These are phyloP conservation scores for Myripristis murdjan DNA, from an alignment of 2,797 vertebrate species.

Conservation along the genomic window DNA sequence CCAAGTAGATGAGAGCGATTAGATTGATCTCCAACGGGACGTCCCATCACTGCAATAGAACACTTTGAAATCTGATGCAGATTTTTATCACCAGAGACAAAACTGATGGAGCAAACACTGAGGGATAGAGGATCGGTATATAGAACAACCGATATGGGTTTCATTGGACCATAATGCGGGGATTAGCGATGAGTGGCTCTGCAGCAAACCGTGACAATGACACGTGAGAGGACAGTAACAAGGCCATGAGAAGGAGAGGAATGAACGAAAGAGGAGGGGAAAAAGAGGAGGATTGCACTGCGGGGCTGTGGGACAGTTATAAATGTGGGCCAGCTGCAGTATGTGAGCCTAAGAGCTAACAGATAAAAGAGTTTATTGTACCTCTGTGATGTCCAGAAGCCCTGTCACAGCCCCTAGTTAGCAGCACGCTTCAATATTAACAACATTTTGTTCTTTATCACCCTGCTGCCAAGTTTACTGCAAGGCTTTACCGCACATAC, in stretches of 20 bases:
- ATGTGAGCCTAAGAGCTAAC: conserved; percentile 10
- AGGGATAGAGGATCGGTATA: conserved; percentile 31
- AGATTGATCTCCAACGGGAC: conserved; percentile 9
- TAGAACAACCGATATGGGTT: conserved; percentile 16
- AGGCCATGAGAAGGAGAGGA: conserved; percentile 5
- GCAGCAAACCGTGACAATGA: conserved; percentile 2
- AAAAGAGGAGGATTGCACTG: neutral
- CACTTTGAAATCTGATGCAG: conserved; percentile 27
- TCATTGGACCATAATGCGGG: conserved; percentile 21
- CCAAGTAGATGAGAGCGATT: conserved; percentile 30
- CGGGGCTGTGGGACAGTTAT: conserved; percentile 3
- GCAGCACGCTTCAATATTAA: conserved; percentile 54
- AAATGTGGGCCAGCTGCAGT: conserved; percentile 48
- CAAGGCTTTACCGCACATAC: conserved; percentile 29
- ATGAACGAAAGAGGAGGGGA: conserved; percentile 1
- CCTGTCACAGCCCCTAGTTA: conserved; percentile 64
- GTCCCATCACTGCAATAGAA: conserved; percentile 17
- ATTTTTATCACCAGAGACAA: conserved; percentile 26
- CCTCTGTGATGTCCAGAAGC: conserved; percentile 24
- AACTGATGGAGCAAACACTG: conserved; percentile 2
- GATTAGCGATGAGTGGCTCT: conserved; percentile 34
- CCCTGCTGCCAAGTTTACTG: conserved; percentile 62
- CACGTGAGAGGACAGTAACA: neutral
- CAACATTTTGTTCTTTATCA: conserved; percentile 72
- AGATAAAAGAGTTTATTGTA: conserved; percentile 24